Percentiles rank a stretch among this genome's conserved stretches.
These are phyloP conservation scores for Catotricha subobsoleta DNA, from an alignment of 2,888 invertebrate species.

Conservation along the genomic window DNA sequence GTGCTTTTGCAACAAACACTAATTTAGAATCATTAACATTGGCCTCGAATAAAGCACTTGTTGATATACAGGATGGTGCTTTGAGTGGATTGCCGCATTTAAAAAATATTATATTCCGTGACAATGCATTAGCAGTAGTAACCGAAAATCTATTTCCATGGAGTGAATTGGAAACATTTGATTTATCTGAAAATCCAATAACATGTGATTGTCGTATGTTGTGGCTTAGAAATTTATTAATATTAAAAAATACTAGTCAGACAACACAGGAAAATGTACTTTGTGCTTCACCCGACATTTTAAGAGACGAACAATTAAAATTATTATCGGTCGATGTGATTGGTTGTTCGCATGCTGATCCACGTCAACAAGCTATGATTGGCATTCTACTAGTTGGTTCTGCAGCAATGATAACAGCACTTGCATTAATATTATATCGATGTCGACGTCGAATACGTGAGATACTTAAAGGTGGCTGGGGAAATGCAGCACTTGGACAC, in stretches of 20 bases:
- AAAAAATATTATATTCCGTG: conserved; percentile 53
- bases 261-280: conserved; percentile 30
- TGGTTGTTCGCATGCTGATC: conserved; percentile 65
- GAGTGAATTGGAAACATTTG: conserved; percentile 54
- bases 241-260: conserved; percentile 19
- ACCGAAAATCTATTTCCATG: conserved; percentile 67
- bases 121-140: conserved; percentile 56
- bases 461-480: conserved; percentile 48
- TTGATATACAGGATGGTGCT: conserved; percentile 55
- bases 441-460: conserved; percentile 65
- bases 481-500: conserved; percentile 32
- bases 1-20: conserved; percentile 60
- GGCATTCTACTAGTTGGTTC: conserved; percentile 57
- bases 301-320: conserved; percentile 49
- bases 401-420: conserved; percentile 49
- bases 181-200: conserved; percentile 67
- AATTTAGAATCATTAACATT: conserved; percentile 62
- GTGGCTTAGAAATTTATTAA: conserved; percentile 57
- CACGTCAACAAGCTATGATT: conserved; percentile 60
- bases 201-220: conserved; percentile 62
- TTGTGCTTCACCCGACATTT: conserved; percentile 52
- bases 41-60: conserved; percentile 58
- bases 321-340: conserved; percentile 56
- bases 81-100: conserved; percentile 63
- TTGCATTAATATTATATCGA: conserved; percentile 56